Base-by-base conservation (phyloP, 2,888 invertebrate genomes). In the Eupithecia exiguata region DNA sequence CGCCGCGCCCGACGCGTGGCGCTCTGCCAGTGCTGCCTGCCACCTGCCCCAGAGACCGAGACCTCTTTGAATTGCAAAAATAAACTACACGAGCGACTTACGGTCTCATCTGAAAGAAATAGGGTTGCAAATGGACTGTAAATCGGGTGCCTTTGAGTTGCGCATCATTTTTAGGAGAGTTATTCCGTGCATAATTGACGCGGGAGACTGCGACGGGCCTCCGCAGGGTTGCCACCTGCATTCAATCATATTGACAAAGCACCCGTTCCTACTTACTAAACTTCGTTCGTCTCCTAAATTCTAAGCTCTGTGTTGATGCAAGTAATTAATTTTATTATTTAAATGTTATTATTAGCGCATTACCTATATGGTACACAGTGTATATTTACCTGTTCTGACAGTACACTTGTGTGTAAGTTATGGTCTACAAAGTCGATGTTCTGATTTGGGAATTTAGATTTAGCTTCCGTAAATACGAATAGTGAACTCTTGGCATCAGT, bases 141-240 rank as follows among this genome's bases (percentile, higher is more conserved):
- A 71, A 68, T 66, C 66, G 58, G 4, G 21, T 46, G 71, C 67
- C 75, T 81, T 80, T 79, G 79, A 79, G 74, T 78, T 69, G 78
- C 79, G 78, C 78, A 82, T 84, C 78, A 82, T 84, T 85, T 81
- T 81, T 79, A 79, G 63, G 77, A 80, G 81, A 79, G 79, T 80
- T 84, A 83, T 80, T 79, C 80, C 76, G 58, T 86, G 82, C 81
- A 86, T 87, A 84, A 86, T 85, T 87, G 84, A 86, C 86, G 81
- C 18, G 62, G 14, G 30, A 25, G 30, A 7, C 16, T 61, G 61
- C n/a, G 18, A 30, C 30, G 30, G 35, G 16, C 35, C 62, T 62
- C 9, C 7, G 35, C 61, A 18, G 35, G 30, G 35, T 25, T 25
- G n/a, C 53, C 25, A 12, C 14, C 58, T 58, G 58, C 58, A 58